Base-by-base conservation (phyloP, 2,888 invertebrate species). In the Tanytarsus gracilentus region DNA sequence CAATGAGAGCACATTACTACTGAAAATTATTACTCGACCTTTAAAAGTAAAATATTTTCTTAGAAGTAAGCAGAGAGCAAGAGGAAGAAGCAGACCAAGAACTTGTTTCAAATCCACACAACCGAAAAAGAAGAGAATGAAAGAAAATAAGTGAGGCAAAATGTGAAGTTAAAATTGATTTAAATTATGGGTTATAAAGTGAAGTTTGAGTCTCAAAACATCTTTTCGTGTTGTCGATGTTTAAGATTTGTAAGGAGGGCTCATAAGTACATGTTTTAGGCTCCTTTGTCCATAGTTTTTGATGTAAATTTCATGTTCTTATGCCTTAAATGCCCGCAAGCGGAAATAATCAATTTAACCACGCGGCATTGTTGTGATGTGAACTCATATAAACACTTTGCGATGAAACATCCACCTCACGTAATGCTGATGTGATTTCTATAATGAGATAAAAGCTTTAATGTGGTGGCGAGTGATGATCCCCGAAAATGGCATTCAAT, bases 271-370 rank as follows among this genome's bases (percentile, higher is more conserved):
- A 44, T 27, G n/a, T 51, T 33, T 16, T 18, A 53, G 53, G 3
- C 26, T 52, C 52, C 9, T 52, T 52, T 21, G 36, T 21, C 52
- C 21, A 52, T 33, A 52, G 18, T 23, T 23, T 30, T 53, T 33
- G 23, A 52, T 18, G 33, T 27, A 52, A 29, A 52, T 27, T 44
- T 44, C 23, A 44, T 44, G 29, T 16, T 49, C 18, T 33, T 53
- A 30, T 52, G 21, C 11, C 18, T 23, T 18, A 29, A 27, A 21
- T 53, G 53, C 30, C 33, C 23, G 9, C 18, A 51, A 36, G 53
- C 53, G 53, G 53, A 53, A 53, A 53, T 53, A 53, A 53, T 33
- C 33, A 53, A 53, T 53, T 53, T 53, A 53, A 53, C 53, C 53
- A 53, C 36, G 53, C 33, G 53, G 27, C 53, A 23, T 53, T 53